Percentiles rank a stretch among this genome's conserved stretches.
Evolutionary conservation across 1,140 invertebrate species (phyloP).

Genomic region (Telenomus remus): DNA sequence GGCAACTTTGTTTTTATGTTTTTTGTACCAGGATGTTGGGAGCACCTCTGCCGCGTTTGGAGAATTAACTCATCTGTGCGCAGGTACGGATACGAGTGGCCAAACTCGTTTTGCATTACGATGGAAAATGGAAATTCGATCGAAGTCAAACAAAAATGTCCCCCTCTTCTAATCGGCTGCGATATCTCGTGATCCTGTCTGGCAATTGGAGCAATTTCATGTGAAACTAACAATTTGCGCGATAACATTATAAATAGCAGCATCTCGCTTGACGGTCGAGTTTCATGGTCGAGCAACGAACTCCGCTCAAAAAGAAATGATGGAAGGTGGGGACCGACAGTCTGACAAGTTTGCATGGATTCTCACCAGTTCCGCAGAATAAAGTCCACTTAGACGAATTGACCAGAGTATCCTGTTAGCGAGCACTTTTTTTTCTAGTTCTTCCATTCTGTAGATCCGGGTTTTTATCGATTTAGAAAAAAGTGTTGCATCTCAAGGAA

Average conservation of each 20-base stretch:
- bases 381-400: slow-evolving; percentile 19
- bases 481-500: too few species aligned
- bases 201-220: slow-evolving; percentile 54
- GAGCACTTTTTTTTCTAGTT: not conserved
- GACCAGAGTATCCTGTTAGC: not conserved
- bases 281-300: slow-evolving; percentile 62
- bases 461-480: too few species aligned
- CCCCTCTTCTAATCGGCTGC: slow-evolving; percentile 28
- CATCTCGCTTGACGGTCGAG: slow-evolving; percentile 41
- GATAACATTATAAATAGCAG: slow-evolving; percentile 56
- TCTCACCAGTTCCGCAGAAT: slow-evolving; percentile 16
- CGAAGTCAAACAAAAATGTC: not conserved
- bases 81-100: too few species aligned
- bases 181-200: slow-evolving; percentile 26
- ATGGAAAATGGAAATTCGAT: not conserved
- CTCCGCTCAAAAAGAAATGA: slow-evolving; percentile 43
- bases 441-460: too few species aligned
- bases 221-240: slow-evolving; percentile 54
- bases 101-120: not conserved
- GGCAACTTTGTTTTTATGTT: too few species aligned
- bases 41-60: too few species aligned
- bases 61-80: too few species aligned
- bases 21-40: too few species aligned
- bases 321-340: slow-evolving; percentile 32
- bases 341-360: slow-evolving; percentile 38